A percentile compares a stretch with the other conserved stretches of the same genome.
These are phyloP conservation scores for Colletes gigas DNA, from an alignment of 1,140 invertebrate genomes.

Conservation along the genomic window DNA sequence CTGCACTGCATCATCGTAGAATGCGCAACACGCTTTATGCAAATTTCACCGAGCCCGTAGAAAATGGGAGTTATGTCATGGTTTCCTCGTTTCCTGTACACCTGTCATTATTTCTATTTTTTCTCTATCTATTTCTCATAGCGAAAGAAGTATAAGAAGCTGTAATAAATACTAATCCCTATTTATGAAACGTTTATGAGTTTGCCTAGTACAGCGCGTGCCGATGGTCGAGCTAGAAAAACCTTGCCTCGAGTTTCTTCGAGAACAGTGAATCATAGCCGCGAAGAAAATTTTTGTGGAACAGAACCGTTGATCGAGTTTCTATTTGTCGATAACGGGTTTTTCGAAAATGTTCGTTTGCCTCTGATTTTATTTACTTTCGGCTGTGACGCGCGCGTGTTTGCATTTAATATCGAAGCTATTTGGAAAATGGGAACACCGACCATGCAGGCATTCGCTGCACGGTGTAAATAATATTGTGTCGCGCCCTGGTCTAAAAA, in stretches of 20 bases:
- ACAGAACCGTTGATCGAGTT: not conserved
- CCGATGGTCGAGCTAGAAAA: not conserved
- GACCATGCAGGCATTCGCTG: not conserved
- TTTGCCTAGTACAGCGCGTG: not conserved
- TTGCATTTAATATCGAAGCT: not conserved
- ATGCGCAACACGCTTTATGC: not conserved
- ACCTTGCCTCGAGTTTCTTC: not conserved
- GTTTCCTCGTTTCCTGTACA: conserved; percentile 1
- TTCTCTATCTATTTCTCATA: not conserved
- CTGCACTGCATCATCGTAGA: not conserved
- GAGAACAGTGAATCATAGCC: not conserved
- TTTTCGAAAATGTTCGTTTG: not conserved
- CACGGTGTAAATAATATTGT: not conserved
- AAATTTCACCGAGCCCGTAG: not conserved
- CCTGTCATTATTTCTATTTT: not conserved
- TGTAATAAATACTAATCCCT: not conserved
- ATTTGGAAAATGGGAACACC: not conserved
- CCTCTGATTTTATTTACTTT: not conserved
- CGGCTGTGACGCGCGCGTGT: not conserved
- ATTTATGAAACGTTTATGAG: conserved; percentile 21
- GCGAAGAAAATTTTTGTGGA: not conserved
- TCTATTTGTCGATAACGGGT: not conserved
- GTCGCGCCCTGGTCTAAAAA: not conserved
- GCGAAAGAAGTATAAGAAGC: not conserved
- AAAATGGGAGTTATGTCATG: conserved; percentile 13